Percentiles rank a stretch among this genome's conserved stretches.
Conservation (phyloP, 2,888 invertebrate genomes). For the Adineta ricciae region DNA sequence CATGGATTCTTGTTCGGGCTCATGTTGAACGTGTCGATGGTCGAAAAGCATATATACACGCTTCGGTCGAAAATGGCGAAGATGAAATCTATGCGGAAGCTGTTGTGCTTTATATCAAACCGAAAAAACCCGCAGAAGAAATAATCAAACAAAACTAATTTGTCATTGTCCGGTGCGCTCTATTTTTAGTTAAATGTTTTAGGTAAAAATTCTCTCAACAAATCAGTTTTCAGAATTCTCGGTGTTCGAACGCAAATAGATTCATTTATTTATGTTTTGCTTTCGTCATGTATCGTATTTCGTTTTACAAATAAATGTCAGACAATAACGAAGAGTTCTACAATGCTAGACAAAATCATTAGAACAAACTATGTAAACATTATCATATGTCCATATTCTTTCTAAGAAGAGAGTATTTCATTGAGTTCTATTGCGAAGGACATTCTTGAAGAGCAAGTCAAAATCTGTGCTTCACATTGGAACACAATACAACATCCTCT, state of each 20-base stretch:
- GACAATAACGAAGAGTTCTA: background rate
- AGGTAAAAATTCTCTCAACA: background rate
- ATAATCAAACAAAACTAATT: background rate
- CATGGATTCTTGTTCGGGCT: constrained; percentile 15
- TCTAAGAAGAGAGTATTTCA: too few relatives aligned
- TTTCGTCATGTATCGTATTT: background rate
- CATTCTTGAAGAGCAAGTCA: too few relatives aligned
- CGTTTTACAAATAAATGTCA: background rate
- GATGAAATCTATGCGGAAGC: background rate
- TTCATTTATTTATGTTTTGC: background rate
- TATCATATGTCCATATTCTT: too few relatives aligned
- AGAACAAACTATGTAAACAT: too few relatives aligned
- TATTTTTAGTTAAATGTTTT: background rate
- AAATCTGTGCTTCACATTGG: too few relatives aligned
- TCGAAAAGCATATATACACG: background rate
- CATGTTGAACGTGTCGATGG: background rate
- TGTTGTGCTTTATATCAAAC: background rate
- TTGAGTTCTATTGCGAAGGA: too few relatives aligned
- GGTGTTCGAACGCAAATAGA: background rate
- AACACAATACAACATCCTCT: too few relatives aligned
- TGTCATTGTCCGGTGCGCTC: background rate
- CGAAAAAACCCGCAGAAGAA: background rate
- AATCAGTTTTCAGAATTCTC: background rate
- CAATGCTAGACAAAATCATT: too few relatives aligned
- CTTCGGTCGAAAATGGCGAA: constrained; percentile 3